phyloP scores from a whole-genome alignment of 2,888 invertebrate genomes.

The Callyntrura sp. region DNA sequence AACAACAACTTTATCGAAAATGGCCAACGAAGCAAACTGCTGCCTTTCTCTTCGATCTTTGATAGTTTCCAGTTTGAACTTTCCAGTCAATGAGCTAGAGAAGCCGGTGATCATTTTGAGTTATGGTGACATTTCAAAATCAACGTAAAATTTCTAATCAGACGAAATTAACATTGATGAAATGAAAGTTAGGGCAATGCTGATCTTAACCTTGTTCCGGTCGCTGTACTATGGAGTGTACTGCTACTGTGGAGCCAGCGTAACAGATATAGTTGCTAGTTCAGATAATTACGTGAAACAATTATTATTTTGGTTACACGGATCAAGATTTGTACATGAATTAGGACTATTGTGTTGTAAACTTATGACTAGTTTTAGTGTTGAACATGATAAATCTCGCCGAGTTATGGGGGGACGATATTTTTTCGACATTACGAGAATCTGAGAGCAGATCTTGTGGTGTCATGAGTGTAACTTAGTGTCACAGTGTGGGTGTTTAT shows the following conservation, averaged over 20 bases:
- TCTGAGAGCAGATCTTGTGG: slow-evolving; percentile 35
- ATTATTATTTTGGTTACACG: background rate
- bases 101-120: no score
- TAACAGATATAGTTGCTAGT: background rate
- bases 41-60: background rate
- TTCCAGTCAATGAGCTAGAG: background rate
- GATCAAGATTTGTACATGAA: background rate
- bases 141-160: background rate
- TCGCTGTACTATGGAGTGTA: background rate
- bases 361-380: background rate
- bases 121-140: background rate
- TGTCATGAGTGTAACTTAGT: slow-evolving; percentile 52
- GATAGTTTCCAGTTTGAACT: background rate
- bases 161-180: background rate
- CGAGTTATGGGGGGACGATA: background rate
- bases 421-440: slow-evolving; percentile 5
- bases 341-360: background rate
- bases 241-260: background rate
- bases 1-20: background rate
- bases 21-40: background rate
- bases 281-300: background rate
- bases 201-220: background rate
- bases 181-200: slow-evolving; percentile 1
- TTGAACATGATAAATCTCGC: background rate
- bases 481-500: slow-evolving; percentile 45